These are phyloP conservation scores for Phodopus roborovskii DNA, from an alignment of 2,113 vertebrate genomes.

Conservation along the genomic window DNA sequence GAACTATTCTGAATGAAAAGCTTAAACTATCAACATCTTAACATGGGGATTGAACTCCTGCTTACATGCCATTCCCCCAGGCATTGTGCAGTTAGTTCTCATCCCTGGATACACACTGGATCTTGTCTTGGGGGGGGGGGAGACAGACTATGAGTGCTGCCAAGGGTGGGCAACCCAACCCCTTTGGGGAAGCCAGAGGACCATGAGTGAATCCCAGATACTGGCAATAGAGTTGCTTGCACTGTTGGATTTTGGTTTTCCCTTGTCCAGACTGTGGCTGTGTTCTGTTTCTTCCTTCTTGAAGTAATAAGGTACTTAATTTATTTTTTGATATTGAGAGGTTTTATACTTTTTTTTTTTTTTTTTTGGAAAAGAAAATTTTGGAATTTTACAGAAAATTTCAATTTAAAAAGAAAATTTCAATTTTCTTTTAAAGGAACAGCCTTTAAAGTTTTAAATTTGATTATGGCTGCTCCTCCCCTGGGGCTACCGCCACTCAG, in stretches of 20 bases:
- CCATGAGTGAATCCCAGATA: neutral
- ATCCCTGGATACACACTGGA: neutral
- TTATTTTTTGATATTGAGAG: no score
- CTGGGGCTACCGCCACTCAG: no score
- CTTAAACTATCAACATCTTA: constrained; percentile 30
- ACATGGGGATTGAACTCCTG: neutral
- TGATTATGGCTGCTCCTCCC: no score
- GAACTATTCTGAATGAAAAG: neutral
- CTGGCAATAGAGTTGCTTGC: neutral
- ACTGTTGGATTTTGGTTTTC: neutral
- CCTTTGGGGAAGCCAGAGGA: neutral
- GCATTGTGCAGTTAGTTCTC: neutral
- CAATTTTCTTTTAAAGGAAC: no score
- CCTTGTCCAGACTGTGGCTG: neutral
- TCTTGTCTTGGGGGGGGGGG: neutral
- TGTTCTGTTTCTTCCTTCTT: neutral
- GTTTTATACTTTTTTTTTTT: no score
- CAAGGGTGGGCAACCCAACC: neutral
- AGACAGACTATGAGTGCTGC: neutral
- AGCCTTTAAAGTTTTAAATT: no score
- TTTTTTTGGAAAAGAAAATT: no score
- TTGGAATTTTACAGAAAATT: no score
- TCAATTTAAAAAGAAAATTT: neutral
- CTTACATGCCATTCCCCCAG: no score
- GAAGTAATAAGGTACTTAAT: neutral